These are phyloP conservation scores for Panthera tigris DNA, from an alignment of 2,113 vertebrate genomes.

Conservation along the genomic window DNA sequence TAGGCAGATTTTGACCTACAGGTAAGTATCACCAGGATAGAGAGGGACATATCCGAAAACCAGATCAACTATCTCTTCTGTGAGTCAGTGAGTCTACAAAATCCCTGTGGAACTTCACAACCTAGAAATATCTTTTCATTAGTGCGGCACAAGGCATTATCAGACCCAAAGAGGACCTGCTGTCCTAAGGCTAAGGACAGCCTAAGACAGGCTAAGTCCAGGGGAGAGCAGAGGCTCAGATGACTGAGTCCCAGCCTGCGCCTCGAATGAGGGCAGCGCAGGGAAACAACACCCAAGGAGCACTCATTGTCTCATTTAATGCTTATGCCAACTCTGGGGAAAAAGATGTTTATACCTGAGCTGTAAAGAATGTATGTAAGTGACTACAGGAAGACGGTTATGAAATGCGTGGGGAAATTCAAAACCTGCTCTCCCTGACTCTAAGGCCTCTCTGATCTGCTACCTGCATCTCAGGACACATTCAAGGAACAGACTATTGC, in stretches of 20 bases:
- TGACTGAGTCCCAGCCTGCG: not conserved
- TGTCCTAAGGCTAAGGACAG: not conserved
- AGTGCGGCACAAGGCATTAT: not conserved
- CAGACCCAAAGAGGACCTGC: not conserved
- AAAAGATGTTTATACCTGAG: not conserved
- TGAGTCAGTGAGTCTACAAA: not conserved
- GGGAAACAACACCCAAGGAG: not conserved
- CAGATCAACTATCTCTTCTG: not conserved
- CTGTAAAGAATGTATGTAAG: not conserved
- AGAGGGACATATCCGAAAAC: not conserved
- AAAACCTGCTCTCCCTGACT: not conserved
- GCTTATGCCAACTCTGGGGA: not conserved
- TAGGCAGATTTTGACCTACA: not conserved
- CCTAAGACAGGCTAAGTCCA: too few species aligned
- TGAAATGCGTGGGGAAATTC: not conserved
- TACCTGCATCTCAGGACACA: not conserved
- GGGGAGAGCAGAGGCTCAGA: not conserved
- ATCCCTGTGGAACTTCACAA: not conserved
- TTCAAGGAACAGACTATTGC: not conserved
- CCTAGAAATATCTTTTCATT: not conserved
- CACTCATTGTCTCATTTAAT: accelerated
- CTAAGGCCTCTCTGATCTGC: not conserved
- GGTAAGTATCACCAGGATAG: not conserved
- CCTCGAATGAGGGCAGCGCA: not conserved
- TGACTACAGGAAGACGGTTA: not conserved